A percentile compares a stretch with the other conserved stretches of the same genome.
Conservation (phyloP, 2,113 vertebrate species). For the Sclerurus mexicanus region DNA sequence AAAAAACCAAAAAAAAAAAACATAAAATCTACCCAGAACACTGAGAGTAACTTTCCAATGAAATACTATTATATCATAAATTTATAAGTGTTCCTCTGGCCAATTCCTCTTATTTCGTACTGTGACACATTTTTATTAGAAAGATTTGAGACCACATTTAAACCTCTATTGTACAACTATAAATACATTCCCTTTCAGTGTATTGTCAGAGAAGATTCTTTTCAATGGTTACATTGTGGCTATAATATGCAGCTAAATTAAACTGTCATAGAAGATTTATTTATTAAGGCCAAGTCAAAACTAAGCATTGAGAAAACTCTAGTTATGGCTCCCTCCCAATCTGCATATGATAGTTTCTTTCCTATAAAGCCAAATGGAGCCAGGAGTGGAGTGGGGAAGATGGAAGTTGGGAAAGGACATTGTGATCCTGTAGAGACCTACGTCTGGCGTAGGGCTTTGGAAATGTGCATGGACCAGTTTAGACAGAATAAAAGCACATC, state of each 20-base stretch:
- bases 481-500: not conserved
- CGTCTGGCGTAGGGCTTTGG: not conserved
- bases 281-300: not conserved
- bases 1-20: too few species aligned
- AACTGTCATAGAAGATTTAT: not conserved
- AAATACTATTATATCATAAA: not conserved
- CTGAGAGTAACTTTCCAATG: not conserved
- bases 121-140: not conserved
- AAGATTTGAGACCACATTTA: not conserved
- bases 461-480: rapidly evolving
- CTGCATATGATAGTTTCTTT: not conserved
- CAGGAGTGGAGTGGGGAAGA: not conserved
- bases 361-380: not conserved
- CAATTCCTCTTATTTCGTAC: not conserved
- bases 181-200: not conserved
- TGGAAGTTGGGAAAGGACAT: not conserved
- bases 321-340: not conserved
- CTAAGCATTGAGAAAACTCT: not conserved
- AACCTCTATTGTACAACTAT: not conserved
- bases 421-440: not conserved
- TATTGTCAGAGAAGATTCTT: not conserved
- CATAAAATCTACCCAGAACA: not conserved
- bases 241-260: not conserved
- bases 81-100: rapidly evolving
- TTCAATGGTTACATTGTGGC: not conserved